Percentiles rank a stretch among this genome's conserved stretches.
Evolutionary conservation across 2,113 vertebrate species (phyloP).

Genomic region (Malaclemys terrapin): DNA sequence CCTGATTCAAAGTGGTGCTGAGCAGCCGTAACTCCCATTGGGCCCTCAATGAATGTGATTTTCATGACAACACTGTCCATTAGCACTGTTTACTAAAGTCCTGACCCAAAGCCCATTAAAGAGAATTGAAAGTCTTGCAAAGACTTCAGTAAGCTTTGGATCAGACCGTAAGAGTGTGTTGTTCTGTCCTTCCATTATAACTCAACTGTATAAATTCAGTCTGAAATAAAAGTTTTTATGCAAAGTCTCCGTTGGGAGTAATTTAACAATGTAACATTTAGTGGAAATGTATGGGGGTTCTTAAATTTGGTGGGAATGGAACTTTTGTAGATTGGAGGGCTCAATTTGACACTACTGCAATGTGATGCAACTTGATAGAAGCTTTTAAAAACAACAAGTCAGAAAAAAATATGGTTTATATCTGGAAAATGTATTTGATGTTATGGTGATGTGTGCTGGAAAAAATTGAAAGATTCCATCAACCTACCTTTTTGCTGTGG

Average conservation of each 20-base stretch:
- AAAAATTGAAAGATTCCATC: not conserved
- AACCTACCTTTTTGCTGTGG: not conserved
- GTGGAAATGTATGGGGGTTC: not conserved
- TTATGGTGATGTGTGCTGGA: not conserved
- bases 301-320: not conserved
- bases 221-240: not conserved
- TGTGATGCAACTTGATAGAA: not conserved
- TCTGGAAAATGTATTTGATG: not conserved
- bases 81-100: not conserved
- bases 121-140: not conserved
- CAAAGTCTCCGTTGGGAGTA: not conserved
- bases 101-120: not conserved
- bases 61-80: not conserved
- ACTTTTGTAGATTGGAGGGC: not conserved
- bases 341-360: not conserved
- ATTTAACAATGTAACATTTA: not conserved
- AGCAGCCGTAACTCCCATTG: not conserved
- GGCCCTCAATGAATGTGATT: not conserved
- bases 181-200: not conserved
- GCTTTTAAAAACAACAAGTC: not conserved
- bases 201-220: not conserved
- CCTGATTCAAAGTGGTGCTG: conserved; percentile 9
- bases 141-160: not conserved
- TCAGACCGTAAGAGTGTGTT: not conserved
- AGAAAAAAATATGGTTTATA: not conserved